Conservation (phyloP, 2,113 vertebrate species). For the Acinonyx jubatus region DNA sequence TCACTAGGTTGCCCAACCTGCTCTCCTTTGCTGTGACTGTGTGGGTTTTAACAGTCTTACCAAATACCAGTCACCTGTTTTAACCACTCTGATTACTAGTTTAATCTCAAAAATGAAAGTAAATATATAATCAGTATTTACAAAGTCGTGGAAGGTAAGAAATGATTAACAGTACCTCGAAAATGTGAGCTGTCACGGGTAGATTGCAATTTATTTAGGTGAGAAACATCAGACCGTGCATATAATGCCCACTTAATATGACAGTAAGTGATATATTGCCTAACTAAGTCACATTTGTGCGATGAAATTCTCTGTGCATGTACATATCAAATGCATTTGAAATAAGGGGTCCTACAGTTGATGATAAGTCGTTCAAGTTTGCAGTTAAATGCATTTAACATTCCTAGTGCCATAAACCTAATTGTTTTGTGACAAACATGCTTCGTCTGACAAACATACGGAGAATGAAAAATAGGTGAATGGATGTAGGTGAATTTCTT, state of each 20-base stretch:
- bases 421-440: conserved; percentile 3
- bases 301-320: neutral
- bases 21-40: neutral
- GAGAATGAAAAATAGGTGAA: conserved; percentile 4
- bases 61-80: neutral
- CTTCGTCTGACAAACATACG: neutral
- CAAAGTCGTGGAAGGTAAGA: conserved; percentile 21
- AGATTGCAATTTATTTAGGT: conserved; percentile 36
- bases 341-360: neutral
- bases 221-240: neutral
- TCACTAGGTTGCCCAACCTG: neutral
- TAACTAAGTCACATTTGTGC: neutral
- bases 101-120: neutral
- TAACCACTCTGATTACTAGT: conserved; percentile 25
- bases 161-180: neutral
- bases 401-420: neutral
- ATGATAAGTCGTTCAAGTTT: neutral
- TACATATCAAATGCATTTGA: neutral
- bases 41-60: neutral
- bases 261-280: conserved; percentile 30
- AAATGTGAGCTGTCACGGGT: neutral
- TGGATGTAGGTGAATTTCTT: neutral
- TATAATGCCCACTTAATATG: neutral
- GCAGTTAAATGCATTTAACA: conserved; percentile 12
- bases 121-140: neutral